Base-by-base conservation (phyloP, 1,140 invertebrate species). In the Drosophila willistoni region DNA sequence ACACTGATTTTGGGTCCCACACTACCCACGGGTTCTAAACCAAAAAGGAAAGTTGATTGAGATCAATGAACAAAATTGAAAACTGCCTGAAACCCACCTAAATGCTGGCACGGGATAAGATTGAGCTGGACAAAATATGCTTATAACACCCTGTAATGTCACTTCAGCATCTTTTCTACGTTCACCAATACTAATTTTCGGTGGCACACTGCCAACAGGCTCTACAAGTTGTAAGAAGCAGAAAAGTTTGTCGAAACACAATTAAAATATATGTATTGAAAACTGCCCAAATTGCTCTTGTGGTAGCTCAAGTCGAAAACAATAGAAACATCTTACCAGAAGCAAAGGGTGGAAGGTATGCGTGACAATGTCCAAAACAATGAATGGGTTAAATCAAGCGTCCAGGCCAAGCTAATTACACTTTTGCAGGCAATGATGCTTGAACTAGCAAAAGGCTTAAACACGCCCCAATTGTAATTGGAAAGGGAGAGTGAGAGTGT, bases 151-250 rank as follows among this genome's bases (percentile, higher is more conserved):
- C 14, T 33, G 42, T 2, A 63, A n/a, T 1, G 70, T 70, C 36
- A 87, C 83, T 64, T 87, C 91, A 9, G 91, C 91, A 61, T 91
- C 87, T 93, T 90, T 94, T 93, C 92, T 94, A 91, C 89, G 94
- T 94, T 93, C 94, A 91, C 93, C 94, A 73, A 94, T 73, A 60
- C 83, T 93, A 68, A 95, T 94, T 92, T 94, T 95, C 47, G 95
- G 95, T 62, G 94, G 93, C 81, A 95, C 95, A 91, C 94, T 95
- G 90, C 95, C 95, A 81, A 96, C 93, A 17, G 95, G 95, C 91
- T 96, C 95, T 96, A 93, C 71, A 77, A 72, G 33, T 42, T 66
- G 25, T 36, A 91, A 64, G 47, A 7, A 42, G 10, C 7, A 25
- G 44, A 44, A 64, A 64, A 55, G 71, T 55, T 55, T 56, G 41